These are phyloP conservation scores for Nematopogon swammerdamellus DNA, from an alignment of 2,888 invertebrate species.

Conservation along the genomic window DNA sequence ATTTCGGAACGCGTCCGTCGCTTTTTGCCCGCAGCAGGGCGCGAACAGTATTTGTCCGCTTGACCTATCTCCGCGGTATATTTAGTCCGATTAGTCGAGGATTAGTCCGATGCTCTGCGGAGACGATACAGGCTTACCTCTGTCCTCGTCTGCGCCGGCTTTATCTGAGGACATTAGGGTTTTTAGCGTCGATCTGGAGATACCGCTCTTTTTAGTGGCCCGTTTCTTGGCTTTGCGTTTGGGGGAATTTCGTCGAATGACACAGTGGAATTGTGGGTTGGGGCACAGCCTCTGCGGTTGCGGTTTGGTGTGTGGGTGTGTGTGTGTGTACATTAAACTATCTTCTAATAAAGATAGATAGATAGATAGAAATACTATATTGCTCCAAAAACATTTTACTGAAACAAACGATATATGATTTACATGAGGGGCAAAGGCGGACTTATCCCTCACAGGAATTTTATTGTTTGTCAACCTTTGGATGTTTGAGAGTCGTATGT, in stretches of 20 bases:
- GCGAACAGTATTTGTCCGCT: conserved; percentile 1
- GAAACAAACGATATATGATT: too few relatives aligned
- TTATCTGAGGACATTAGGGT: not conserved
- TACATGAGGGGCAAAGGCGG: too few relatives aligned
- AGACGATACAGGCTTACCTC: not conserved
- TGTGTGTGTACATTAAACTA: too few relatives aligned
- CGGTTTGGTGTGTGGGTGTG: too few relatives aligned
- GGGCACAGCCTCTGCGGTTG: too few relatives aligned
- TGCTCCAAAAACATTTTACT: too few relatives aligned
- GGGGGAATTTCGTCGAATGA: not conserved
- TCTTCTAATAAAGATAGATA: too few relatives aligned
- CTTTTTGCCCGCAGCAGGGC: not conserved
- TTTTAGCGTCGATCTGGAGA: not conserved
- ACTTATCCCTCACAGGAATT: too few relatives aligned
- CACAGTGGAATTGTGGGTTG: too few relatives aligned
- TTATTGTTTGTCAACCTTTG: too few relatives aligned
- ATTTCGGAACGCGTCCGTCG: not conserved
- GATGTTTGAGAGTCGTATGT: too few relatives aligned
- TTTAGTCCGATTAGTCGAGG: conserved; percentile 1
- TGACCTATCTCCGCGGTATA: not conserved
- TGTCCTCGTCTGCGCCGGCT: not conserved
- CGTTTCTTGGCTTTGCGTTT: not conserved
- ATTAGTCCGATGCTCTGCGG: not conserved
- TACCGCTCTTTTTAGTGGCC: not conserved
- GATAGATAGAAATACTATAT: too few relatives aligned